phyloP scores from a whole-genome alignment of 2,888 invertebrate species.

The Eutolmus rufibarbis region DNA sequence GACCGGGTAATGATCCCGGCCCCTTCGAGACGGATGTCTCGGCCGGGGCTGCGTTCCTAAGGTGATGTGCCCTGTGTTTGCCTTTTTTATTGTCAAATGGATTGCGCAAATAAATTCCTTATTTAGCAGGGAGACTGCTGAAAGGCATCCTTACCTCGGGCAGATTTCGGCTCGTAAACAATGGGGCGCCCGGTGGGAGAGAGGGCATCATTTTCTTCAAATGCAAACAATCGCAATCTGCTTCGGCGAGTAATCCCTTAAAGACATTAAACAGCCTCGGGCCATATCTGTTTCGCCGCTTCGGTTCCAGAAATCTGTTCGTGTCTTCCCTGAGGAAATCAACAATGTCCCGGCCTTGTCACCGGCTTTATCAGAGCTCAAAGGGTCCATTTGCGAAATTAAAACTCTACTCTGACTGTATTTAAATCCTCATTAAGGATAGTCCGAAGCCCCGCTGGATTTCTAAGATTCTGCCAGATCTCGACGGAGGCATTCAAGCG shows the following conservation, averaged over 20 bases:
- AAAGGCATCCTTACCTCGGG: conserved; percentile 12
- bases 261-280: conserved; percentile 38
- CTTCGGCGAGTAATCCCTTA: conserved; percentile 39
- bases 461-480: not conserved
- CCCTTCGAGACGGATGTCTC: not conserved
- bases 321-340: conserved; percentile 10
- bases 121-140: conserved; percentile 10
- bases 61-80: conserved; percentile 38
- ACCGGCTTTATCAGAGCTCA: not conserved
- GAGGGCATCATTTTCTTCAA: conserved; percentile 21
- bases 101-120: conserved; percentile 42
- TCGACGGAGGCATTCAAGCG: conserved; percentile 1
- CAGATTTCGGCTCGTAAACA: conserved; percentile 1
- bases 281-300: conserved; percentile 12
- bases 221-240: conserved; percentile 40
- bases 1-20: not conserved
- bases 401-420: conserved; percentile 26
- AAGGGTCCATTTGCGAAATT: conserved; percentile 44
- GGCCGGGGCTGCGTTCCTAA: conserved; percentile 2
- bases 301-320: not conserved
- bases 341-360: not conserved
- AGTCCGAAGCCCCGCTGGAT: not conserved
- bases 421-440: conserved; percentile 15
- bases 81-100: conserved; percentile 44
- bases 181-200: not conserved